phyloP scores from a whole-genome alignment of 2,888 invertebrate species.

The Griposia aprilina region DNA sequence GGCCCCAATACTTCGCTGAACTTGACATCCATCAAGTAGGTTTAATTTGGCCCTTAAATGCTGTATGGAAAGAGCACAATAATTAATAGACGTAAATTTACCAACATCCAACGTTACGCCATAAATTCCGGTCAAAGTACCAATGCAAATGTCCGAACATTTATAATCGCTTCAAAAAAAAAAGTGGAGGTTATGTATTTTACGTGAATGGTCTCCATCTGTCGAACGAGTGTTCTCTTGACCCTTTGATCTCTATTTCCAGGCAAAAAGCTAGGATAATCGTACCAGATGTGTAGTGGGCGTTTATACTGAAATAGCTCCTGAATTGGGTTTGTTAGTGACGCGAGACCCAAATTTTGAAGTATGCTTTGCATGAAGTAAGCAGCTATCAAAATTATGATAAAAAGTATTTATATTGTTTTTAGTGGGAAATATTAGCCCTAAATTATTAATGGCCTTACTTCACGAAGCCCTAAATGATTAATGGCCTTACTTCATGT shows the following conservation, averaged over 20 bases:
- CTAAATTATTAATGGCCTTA: no score
- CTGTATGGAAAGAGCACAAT: conserved; percentile 32
- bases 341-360: conserved; percentile 48
- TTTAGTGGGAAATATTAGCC: no score
- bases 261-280: conserved; percentile 42
- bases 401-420: no score
- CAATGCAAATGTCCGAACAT: not conserved
- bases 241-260: conserved; percentile 32
- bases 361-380: conserved; percentile 16
- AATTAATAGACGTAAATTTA: conserved; percentile 29
- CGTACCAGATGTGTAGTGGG: conserved; percentile 28
- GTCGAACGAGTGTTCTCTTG: conserved; percentile 1
- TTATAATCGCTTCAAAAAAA: not conserved
- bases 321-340: conserved; percentile 34
- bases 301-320: conserved; percentile 37
- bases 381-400: conserved; percentile 18
- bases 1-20: conserved; percentile 80
- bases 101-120: conserved; percentile 22
- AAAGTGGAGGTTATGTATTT: not conserved
- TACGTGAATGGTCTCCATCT: not conserved
- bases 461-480: no score
- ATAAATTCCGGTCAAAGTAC: not conserved
- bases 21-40: conserved; percentile 81
- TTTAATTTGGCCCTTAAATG: conserved; percentile 69
- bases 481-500: not conserved